phyloP scores from a whole-genome alignment of 2,113 vertebrate species.

The Cryptomyrus ogoouensis region DNA sequence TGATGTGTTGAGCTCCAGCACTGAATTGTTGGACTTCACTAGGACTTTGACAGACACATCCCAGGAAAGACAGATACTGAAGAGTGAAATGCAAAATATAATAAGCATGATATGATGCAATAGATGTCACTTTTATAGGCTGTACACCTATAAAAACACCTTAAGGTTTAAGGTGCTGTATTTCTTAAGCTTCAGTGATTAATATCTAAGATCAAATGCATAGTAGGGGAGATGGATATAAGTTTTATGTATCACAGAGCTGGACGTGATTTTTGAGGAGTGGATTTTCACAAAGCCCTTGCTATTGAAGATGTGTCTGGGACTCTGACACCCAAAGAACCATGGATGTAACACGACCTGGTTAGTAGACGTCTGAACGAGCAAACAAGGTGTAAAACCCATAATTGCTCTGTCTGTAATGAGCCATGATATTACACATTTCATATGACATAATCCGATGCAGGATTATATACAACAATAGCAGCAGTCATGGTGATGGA shows the following conservation, averaged over 20 bases:
- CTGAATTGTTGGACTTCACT: background rate
- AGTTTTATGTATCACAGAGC: background rate
- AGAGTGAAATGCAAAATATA: background rate
- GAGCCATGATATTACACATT: background rate
- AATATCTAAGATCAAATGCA: background rate
- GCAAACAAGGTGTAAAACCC: constrained; percentile 21
- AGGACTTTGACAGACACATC: background rate
- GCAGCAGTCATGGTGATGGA: background rate
- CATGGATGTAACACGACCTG: constrained; percentile 88
- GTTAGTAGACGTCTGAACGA: constrained; percentile 85
- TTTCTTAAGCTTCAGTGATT: background rate
- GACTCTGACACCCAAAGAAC: constrained; percentile 88
- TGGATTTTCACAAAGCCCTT: constrained; percentile 95
- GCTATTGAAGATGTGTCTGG: constrained; percentile 82
- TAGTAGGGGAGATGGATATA: background rate
- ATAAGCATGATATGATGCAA: background rate
- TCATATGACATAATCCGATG: background rate
- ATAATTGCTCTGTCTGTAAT: background rate
- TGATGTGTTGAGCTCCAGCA: background rate
- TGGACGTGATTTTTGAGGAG: constrained; percentile 70
- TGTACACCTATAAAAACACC: background rate
- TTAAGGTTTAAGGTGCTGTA: background rate
- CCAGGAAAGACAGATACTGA: background rate
- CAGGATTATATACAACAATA: background rate
- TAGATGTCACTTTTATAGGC: background rate